A percentile compares a stretch with the other conserved stretches of the same genome.
phyloP scores from a whole-genome alignment of 2,797 vertebrate genomes.

The Tapirus indicus region DNA sequence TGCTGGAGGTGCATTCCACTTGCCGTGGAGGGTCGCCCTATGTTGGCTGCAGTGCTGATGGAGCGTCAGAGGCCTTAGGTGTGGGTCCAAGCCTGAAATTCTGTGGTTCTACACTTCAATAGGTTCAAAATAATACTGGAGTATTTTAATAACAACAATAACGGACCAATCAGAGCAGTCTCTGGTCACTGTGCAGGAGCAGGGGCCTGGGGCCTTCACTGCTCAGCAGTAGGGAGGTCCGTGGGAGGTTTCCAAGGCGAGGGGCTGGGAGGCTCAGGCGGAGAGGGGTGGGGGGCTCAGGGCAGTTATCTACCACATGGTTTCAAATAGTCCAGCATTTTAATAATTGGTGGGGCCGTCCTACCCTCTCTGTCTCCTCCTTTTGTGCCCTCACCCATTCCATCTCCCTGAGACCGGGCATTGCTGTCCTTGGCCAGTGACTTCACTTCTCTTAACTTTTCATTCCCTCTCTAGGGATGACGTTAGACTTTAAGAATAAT shows the following conservation, averaged over 20 bases:
- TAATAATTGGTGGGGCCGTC: neutral
- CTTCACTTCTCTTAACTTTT: neutral
- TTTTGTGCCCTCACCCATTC: neutral
- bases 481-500: neutral
- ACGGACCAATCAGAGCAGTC: neutral
- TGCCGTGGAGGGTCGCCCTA: neutral
- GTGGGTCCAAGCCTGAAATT: neutral
- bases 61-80: neutral
- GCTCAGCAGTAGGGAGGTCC: neutral
- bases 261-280: neutral
- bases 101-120: neutral
- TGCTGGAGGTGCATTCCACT: neutral
- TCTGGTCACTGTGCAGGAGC: neutral
- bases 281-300: neutral
- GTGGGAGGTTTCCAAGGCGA: fast-evolving
- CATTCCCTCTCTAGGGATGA: neutral
- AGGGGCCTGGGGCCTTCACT: neutral
- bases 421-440: neutral
- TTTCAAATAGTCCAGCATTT: neutral
- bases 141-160: neutral
- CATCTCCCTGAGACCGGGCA: neutral
- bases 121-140: neutral
- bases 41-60: neutral
- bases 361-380: neutral
- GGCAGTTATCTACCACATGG: fast-evolving